Evolutionary conservation across 2,888 invertebrate species (phyloP).

Genomic region (Brenthis hecate): DNA sequence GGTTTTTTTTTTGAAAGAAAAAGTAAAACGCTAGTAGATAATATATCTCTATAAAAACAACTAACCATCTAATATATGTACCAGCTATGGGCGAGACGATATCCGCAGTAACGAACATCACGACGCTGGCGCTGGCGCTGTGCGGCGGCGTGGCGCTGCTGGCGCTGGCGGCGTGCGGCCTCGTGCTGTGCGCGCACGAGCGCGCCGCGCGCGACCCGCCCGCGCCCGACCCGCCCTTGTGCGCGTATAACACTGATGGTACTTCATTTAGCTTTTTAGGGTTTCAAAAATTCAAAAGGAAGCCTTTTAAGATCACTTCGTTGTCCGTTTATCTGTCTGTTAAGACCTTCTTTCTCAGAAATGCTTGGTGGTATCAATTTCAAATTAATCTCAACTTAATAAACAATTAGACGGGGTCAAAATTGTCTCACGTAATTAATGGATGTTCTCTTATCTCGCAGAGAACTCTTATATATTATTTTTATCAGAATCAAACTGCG

Average conservation of each 20-base stretch:
- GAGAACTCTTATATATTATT: not conserved
- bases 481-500: constrained; percentile 55
- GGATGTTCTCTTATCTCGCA: too few species aligned
- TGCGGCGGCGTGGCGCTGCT: constrained; percentile 73
- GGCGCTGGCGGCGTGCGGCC: constrained; percentile 73
- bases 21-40: too few species aligned
- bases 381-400: too few species aligned
- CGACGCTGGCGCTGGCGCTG: constrained; percentile 66
- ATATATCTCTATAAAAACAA: too few species aligned
- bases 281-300: not conserved
- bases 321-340: too few species aligned
- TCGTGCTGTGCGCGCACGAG: constrained; percentile 73
- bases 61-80: not conserved
- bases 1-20: too few species aligned
- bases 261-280: not conserved
- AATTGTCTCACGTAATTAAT: too few species aligned
- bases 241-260: constrained; percentile 75
- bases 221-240: constrained; percentile 62
- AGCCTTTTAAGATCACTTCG: not conserved
- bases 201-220: constrained; percentile 54
- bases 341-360: too few species aligned
- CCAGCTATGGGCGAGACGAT: constrained; percentile 46
- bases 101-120: constrained; percentile 67
- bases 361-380: too few species aligned
- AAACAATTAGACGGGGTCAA: too few species aligned